Evolutionary conservation across 2,888 invertebrate species (phyloP).

Genomic region (Meteorus cinctellus): DNA sequence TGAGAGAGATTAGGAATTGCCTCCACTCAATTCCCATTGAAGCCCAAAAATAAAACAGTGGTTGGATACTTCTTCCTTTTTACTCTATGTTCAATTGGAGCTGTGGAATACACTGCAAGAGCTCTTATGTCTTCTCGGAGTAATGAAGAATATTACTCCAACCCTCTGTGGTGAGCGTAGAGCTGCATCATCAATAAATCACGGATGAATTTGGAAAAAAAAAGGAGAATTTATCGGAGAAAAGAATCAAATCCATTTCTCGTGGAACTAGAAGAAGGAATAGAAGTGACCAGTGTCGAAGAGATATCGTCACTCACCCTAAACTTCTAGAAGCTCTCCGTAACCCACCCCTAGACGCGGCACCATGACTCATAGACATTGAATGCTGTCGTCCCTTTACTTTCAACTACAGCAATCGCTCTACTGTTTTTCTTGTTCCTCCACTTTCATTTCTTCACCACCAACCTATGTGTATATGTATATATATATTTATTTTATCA

Average conservation of each 20-base stretch:
- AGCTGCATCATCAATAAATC: background rate
- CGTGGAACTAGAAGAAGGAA: background rate
- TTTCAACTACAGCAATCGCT: background rate
- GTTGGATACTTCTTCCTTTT: no score
- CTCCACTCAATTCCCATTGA: background rate
- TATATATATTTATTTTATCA: background rate
- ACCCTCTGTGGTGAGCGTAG: background rate
- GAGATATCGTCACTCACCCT: background rate
- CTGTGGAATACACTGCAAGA: background rate
- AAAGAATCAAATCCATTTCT: background rate
- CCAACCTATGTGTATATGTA: background rate
- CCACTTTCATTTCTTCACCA: background rate
- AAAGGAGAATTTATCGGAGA: background rate
- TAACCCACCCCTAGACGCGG: background rate
- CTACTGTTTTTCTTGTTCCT: background rate
- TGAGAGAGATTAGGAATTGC: background rate
- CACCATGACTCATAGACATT: constrained; percentile 16
- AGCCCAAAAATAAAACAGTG: background rate
- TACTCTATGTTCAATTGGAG: no score
- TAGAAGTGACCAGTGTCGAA: background rate
- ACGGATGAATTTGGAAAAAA: background rate
- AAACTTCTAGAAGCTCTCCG: background rate
- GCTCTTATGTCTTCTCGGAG: background rate
- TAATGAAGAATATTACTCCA: background rate
- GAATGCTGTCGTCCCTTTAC: background rate